Evolutionary conservation across 1,140 invertebrate genomes (phyloP).

Genomic region (Brachionus calyciflorus): DNA sequence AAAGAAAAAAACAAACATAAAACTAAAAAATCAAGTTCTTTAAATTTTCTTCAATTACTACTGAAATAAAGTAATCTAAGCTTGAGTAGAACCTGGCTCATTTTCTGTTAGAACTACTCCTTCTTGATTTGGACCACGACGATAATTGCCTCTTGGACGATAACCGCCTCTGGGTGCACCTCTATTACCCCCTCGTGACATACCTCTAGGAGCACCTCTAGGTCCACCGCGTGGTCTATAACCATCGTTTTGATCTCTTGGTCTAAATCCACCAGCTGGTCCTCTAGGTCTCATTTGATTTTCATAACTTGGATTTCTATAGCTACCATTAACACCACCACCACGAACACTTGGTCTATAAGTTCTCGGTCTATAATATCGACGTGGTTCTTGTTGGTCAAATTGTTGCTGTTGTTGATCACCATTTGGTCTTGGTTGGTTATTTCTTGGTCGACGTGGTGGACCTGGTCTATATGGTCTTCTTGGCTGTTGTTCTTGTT

Average conservation of each 20-base stretch:
- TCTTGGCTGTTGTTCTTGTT: not conserved
- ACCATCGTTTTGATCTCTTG: not conserved
- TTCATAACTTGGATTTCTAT: not conserved
- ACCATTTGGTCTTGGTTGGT: not conserved
- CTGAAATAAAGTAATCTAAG: too few relatives aligned
- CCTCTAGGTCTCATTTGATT: slow-evolving; percentile 38
- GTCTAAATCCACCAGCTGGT: slow-evolving; percentile 18
- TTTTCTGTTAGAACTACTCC: too few relatives aligned
- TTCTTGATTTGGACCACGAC: too few relatives aligned
- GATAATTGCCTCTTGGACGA: slow-evolving; percentile 10
- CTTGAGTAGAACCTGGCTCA: too few relatives aligned
- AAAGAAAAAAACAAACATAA: too few relatives aligned
- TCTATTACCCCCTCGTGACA: not conserved
- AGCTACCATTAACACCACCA: not conserved
- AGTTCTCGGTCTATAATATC: not conserved
- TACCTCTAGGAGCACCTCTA: not conserved
- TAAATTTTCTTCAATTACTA: too few relatives aligned
- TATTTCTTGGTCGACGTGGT: not conserved
- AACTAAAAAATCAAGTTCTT: too few relatives aligned
- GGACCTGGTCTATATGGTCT: not conserved
- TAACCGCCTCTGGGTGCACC: not conserved
- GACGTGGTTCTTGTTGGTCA: not conserved
- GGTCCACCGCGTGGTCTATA: not conserved
- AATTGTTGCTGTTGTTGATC: not conserved
- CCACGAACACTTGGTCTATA: too few relatives aligned